A percentile compares a stretch with the other conserved stretches of the same genome.
These are phyloP conservation scores for Boleophthalmus pectinirostris DNA, from an alignment of 2,113 vertebrate species.

Conservation along the genomic window DNA sequence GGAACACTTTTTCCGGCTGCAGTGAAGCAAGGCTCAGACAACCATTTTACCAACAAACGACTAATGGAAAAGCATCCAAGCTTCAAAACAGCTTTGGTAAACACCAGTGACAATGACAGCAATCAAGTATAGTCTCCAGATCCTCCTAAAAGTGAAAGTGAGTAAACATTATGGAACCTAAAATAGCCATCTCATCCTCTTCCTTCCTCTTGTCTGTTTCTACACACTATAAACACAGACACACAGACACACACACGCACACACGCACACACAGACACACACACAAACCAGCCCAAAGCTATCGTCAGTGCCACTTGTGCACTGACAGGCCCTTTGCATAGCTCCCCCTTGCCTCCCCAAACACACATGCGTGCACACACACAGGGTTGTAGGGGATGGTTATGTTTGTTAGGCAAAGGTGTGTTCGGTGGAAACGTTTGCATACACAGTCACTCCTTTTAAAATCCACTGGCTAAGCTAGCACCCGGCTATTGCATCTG, in stretches of 20 bases:
- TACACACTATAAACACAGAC: constrained; percentile 21
- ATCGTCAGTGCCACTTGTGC: constrained; percentile 22
- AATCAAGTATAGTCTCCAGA: constrained; percentile 54
- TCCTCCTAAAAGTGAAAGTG: constrained; percentile 35
- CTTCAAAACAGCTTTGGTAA: constrained; percentile 58
- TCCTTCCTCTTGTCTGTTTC: constrained; percentile 31
- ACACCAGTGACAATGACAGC: constrained; percentile 61
- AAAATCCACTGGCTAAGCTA: constrained; percentile 51
- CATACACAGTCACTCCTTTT: constrained; percentile 54
- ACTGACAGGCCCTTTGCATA: constrained; percentile 64
- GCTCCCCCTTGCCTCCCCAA: constrained; percentile 53
- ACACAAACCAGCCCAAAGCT: constrained; percentile 31
- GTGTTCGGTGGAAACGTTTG: constrained; percentile 61
- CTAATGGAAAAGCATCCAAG: constrained; percentile 50
- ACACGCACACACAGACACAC: constrained; percentile 18
- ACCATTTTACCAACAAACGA: constrained; percentile 36
- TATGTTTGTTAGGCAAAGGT: constrained; percentile 70
- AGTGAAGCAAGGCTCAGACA: constrained; percentile 27
- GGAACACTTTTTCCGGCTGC: constrained; percentile 45
- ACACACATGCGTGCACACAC: constrained; percentile 17
- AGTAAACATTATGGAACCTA: constrained; percentile 53
- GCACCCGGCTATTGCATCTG: constrained; percentile 70
- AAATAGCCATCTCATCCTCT: constrained; percentile 26
- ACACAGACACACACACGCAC: not conserved
- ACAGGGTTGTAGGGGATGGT: constrained; percentile 27